phyloP scores from a whole-genome alignment of 2,797 vertebrate genomes.

The Halcyon chelicuti region DNA sequence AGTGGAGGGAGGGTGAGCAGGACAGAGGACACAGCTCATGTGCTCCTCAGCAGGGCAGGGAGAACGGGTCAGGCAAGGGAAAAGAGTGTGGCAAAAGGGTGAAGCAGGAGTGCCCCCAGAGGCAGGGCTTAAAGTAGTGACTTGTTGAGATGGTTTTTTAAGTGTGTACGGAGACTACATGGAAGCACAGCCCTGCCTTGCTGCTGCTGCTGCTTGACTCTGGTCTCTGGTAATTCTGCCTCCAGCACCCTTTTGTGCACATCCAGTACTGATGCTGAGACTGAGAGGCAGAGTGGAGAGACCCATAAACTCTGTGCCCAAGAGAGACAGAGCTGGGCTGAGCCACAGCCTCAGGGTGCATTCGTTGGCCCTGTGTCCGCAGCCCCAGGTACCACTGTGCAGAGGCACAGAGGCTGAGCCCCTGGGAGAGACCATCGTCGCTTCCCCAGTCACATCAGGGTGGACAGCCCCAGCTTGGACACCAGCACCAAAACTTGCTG shows the following conservation, averaged over 20 bases:
- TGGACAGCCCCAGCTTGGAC: background rate
- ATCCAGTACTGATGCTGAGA: background rate
- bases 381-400: accelerated
- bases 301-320: accelerated
- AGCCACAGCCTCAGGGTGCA: background rate
- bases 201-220: background rate
- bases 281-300: background rate
- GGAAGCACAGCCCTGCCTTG: background rate
- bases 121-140: background rate
- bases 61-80: background rate
- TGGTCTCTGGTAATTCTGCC: background rate
- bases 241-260: accelerated
- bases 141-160: background rate
- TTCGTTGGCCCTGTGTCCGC: background rate
- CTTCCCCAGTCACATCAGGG: accelerated
- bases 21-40: accelerated
- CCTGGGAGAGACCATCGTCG: accelerated
- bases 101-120: background rate
- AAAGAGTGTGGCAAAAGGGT: background rate
- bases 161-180: accelerated
- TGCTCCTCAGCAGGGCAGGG: accelerated
- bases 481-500: background rate
- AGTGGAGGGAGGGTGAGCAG: background rate
- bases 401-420: too few species aligned
- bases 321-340: background rate